phyloP scores from a whole-genome alignment of 30 jellyfish, hydroid and myxozoan genomes.

The Clytia hemisphaerica region DNA sequence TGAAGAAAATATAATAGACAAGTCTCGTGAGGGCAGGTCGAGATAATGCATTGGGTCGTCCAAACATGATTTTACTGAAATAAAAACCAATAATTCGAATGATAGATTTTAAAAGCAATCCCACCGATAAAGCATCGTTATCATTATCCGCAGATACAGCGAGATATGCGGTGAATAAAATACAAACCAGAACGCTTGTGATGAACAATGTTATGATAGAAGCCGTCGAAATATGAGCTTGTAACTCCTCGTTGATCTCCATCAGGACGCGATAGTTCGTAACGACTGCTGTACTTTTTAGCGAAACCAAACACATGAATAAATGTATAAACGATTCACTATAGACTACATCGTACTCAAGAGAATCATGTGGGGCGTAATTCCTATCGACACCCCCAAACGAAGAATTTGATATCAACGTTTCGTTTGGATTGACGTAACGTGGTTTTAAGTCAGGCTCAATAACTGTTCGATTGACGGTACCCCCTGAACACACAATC shows the following conservation, averaged over 20 bases:
- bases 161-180: constrained; percentile 2
- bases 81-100: neutral
- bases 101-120: neutral
- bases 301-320: constrained; percentile 3
- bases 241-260: neutral
- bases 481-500: constrained; percentile 8
- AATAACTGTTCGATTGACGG: neutral
- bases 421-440: neutral
- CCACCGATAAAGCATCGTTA: constrained; percentile 5
- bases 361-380: neutral
- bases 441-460: neutral
- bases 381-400: neutral
- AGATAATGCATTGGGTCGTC: constrained; percentile 4
- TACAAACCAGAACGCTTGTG: neutral
- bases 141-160: neutral
- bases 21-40: constrained; percentile 2
- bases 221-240: neutral
- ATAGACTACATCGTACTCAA: neutral
- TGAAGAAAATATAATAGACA: constrained; percentile 2
- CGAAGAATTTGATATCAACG: constrained; percentile 20
- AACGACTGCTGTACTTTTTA: constrained; percentile 12
- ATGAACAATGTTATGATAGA: constrained; percentile 1
- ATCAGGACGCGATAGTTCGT: constrained; percentile 15
- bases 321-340: constrained; percentile 16
- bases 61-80: neutral